phyloP scores from a whole-genome alignment of 2,113 vertebrate genomes.

The Aix galericulata region DNA sequence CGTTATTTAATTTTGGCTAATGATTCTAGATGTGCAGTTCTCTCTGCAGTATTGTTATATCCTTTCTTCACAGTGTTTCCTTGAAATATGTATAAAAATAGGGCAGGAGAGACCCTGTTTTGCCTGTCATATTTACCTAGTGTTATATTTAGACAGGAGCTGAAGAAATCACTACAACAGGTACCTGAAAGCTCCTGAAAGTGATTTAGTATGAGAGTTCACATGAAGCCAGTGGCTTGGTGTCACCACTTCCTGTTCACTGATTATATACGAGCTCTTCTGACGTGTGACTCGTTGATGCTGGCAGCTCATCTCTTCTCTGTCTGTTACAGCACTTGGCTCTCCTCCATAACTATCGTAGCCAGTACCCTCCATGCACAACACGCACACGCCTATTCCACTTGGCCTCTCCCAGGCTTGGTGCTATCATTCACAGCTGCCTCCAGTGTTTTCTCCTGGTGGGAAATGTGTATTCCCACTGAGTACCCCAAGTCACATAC shows the following conservation, averaged over 20 bases:
- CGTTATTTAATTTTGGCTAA: background rate
- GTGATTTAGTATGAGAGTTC: background rate
- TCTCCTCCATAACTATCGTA: constrained; percentile 3
- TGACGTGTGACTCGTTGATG: background rate
- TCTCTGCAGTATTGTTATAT: background rate
- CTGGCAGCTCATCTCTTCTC: background rate
- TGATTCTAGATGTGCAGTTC: background rate
- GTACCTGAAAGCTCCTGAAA: background rate
- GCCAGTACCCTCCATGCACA: background rate
- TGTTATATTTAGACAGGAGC: background rate
- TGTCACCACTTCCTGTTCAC: background rate
- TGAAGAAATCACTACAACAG: background rate
- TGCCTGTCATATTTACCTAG: background rate
- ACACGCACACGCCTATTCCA: background rate
- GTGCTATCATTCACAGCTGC: background rate
- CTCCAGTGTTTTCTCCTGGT: background rate
- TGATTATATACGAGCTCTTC: background rate
- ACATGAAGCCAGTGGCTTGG: background rate
- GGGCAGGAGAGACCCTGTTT: background rate
- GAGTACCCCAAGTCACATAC: background rate
- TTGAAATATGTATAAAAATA: background rate
- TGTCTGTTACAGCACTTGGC: background rate
- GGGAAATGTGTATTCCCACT: background rate
- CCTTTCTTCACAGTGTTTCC: background rate
- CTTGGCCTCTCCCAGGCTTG: background rate